Percentiles rank a stretch among this genome's conserved stretches.
Evolutionary conservation across 2,797 vertebrate species (phyloP).

Genomic region (Micrastur ruficollis): DNA sequence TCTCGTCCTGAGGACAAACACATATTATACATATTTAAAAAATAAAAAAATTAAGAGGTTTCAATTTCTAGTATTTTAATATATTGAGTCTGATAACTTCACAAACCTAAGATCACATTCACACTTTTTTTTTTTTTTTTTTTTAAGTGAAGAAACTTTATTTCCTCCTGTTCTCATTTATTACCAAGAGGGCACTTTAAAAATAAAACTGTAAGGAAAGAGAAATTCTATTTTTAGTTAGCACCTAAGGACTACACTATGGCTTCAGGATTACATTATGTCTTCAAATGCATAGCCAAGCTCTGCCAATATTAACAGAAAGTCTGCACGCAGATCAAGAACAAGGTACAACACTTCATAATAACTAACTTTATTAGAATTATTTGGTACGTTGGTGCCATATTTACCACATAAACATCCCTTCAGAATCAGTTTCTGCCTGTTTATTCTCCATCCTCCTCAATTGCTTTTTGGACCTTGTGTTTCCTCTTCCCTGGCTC

Average conservation of each 20-base stretch:
- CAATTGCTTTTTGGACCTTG: conserved; percentile 36
- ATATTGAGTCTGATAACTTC: background rate
- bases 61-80: background rate
- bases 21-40: background rate
- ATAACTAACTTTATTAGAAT: background rate
- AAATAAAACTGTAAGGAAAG: background rate
- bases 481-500: conserved; percentile 46
- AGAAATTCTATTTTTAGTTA: background rate
- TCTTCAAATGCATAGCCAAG: background rate
- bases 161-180: background rate
- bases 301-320: background rate
- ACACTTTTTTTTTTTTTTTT: background rate
- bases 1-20: conserved; percentile 84
- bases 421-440: background rate
- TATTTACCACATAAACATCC: background rate
- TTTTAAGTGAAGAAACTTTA: background rate
- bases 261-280: background rate
- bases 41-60: background rate
- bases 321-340: background rate
- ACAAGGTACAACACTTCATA: background rate
- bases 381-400: background rate
- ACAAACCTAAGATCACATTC: background rate
- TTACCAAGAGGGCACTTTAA: background rate
- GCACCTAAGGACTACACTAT: background rate
- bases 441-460: background rate